phyloP scores from a whole-genome alignment of 2,113 vertebrate species.

The Ctenomys sociabilis region DNA sequence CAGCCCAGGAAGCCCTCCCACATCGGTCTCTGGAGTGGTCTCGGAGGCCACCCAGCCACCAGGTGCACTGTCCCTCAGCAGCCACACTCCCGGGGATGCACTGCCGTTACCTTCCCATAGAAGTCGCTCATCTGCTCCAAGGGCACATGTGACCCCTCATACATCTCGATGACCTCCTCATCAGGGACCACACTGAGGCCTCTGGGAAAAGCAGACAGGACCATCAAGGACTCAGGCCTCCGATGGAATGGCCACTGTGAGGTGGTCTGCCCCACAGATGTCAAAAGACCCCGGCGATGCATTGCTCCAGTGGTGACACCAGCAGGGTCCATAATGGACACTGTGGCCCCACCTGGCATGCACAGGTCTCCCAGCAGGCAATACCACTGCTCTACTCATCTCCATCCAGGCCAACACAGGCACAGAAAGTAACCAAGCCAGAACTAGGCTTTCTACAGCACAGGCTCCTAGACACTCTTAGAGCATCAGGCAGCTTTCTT shows the following conservation, averaged over 20 bases:
- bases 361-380: background rate
- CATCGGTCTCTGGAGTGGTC: background rate
- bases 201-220: conserved; percentile 82
- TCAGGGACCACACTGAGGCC: conserved; percentile 95
- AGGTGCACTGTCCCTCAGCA: background rate
- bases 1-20: background rate
- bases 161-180: conserved; percentile 98
- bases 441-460: background rate
- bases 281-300: background rate
- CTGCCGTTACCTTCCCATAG: conserved; percentile 94
- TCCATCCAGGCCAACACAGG: background rate
- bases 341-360: background rate
- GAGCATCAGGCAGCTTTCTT: background rate
- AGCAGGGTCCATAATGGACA: background rate
- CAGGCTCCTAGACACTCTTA: background rate
- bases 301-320: too few relatives aligned
- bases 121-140: conserved; percentile 99
- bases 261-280: accelerated
- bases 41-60: background rate
- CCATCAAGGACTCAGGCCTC: background rate
- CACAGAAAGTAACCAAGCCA: background rate
- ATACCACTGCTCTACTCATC: background rate
- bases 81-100: background rate
- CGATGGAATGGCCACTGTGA: background rate
- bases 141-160: conserved; percentile 96